Percentiles rank a stretch among this genome's conserved stretches.
Evolutionary conservation across 2,113 vertebrate species (phyloP).

Genomic region (Laterallus jamaicensis): DNA sequence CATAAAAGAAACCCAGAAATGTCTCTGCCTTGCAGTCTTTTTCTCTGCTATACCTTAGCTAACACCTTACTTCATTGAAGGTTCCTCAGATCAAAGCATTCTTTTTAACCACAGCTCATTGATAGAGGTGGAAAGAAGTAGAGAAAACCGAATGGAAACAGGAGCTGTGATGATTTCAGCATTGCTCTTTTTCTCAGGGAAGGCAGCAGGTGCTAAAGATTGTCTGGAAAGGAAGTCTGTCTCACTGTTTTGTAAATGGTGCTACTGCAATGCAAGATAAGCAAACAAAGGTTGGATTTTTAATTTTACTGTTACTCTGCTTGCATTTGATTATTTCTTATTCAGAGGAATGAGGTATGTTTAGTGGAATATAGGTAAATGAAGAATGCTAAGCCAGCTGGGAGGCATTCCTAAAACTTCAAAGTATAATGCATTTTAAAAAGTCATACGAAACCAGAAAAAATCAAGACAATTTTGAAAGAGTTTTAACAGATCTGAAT

Average conservation of each 20-base stretch:
- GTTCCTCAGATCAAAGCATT: neutral
- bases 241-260: neutral
- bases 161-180: neutral
- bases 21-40: neutral
- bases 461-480: neutral
- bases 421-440: neutral
- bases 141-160: neutral
- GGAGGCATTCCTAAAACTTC: neutral
- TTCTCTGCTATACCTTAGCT: neutral
- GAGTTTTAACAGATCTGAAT: neutral
- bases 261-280: neutral
- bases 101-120: neutral
- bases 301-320: neutral
- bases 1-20: neutral
- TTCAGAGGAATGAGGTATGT: neutral
- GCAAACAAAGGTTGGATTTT: neutral
- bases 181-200: neutral
- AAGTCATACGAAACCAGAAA: neutral
- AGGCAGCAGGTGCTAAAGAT: neutral
- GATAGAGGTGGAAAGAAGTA: neutral
- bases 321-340: neutral
- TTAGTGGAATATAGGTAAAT: neutral
- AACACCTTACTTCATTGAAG: neutral
- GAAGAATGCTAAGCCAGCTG: neutral
- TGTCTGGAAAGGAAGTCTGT: neutral